Evolutionary conservation across 2,113 vertebrate species (phyloP), one percentile per base, ranked within the genome.

Genomic region (Hemicordylus capensis): DNA sequence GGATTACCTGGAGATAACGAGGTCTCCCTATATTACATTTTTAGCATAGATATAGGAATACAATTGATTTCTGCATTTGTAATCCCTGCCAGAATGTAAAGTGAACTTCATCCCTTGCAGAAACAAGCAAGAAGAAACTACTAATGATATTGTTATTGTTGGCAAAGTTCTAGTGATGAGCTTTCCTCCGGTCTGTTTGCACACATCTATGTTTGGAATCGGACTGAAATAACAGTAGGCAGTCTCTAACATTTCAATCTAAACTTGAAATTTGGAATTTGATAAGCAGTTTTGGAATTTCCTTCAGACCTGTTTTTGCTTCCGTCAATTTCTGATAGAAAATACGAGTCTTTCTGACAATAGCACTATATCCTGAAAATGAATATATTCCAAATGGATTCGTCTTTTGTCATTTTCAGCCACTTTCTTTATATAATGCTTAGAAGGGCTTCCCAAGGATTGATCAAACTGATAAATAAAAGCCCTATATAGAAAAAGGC

Each of bases 401-500:
- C 46, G 73, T 10, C 4, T 89, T 31, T 76, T 69, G 24, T 61
- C n/a, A 54, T 56, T 81, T 81, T 89, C 74, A 61, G 61, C 44
- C 86, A 88, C 61, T 90, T 76, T 86, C 80, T n/a, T 82, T 84
- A 69, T 66, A 73, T 79, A 37, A 39, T 70, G 81, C n/a, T 88
- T 85, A 89, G 79, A 81, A 89, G 84, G 88, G 87, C 69, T 92
- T 85, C 1, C 74, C 1, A 2, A 61, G 70, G 91, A 51, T 48
- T 48, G 20, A 74, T 48, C 3, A 75, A 92, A 88, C 78, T 82
- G 76, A 88, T 90, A 84, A 94, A 93, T 81, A 89, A 92, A 86
- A n/a, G 82, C 20, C 58, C 86, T 73, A 74, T 84, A 82, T 87
- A 90, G 87, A 92, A 82, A 93, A 95, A 96, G 95, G 93, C 94